Base-by-base conservation (phyloP, 2,888 invertebrate genomes). In the Ceriagrion tenellum region DNA sequence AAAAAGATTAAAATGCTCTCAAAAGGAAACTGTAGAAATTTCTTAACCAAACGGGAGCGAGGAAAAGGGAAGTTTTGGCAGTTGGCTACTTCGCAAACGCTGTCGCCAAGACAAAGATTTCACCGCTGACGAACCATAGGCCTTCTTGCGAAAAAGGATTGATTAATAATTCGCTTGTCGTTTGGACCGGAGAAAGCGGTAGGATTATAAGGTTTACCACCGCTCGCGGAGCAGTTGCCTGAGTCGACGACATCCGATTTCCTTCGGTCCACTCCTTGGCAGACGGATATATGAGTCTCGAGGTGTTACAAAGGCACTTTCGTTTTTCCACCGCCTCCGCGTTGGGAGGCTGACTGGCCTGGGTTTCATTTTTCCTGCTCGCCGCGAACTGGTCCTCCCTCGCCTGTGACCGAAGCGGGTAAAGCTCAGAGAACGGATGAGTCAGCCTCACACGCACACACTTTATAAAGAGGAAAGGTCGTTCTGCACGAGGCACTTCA, bases 81-180 rank as follows among this genome's bases (percentile, higher is more conserved):
- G 81, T 13, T 13, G 16, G 16, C 35, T n/a, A n/a, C 35, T 35
- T 26, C 8, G 26, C n/a, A 4, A 26, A 35, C 4, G 81, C 35
- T 35, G 81, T 35, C 35, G 30, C 35, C 35, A 81, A 81, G 81
- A 69, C 47, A 2, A 69, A 69, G 30, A 35, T 81, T 81, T 35
- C 81, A 35, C 35, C 10, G 35, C 30, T 35, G 81, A 16, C 16
- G 18, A 59, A 59, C 35, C 30, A 16, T 26, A 30, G 30, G 30
- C 8, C 35, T 81, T 69, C 30, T 81, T 35, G 81, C 81, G 81
- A 81, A 81, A 35, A 69, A 81, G 2, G 35, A 13, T 35, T 30
- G 81, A 26, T 81, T 81, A 81, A 35, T 81, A 81, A 81, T 81
- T 35, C 81, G 81, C 18, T 35, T 35, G 81, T 81, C 81, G 81